Evolutionary conservation across 2,888 invertebrate genomes (phyloP), one percentile per base, ranked within the genome.

Genomic region (Dynastes hyllus): DNA sequence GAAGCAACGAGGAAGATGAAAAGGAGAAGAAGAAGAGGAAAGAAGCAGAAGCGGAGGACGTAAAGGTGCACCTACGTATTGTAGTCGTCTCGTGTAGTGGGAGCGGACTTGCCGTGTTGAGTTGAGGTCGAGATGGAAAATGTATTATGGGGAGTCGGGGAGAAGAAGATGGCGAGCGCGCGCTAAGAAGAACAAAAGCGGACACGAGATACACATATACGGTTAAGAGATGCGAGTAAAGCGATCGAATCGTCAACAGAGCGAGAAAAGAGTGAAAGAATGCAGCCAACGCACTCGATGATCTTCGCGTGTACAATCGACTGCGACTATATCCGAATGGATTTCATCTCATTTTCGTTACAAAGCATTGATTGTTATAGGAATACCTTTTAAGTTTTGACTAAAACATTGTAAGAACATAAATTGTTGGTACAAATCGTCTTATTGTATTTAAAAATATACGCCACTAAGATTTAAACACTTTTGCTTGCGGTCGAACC

Each of bases 71-170:
- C 32, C 32, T 37, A 37, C 32, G 32, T 37, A 37, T 37, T 37
- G 32, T 37, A 32, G 32, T 89, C 89, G 89, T 89, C 89, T 88
- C 89, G 89, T 89, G 63, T 9, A 63, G 63, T 63, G 63, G 63
- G 63, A 63, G 63, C 90, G 91, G 90, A 90, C 90, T 90, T 90
- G 88, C 32, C 32, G 88, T 16, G 55, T 22, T 58, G 89, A 89
- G 80, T 76, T 81, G 87, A 88, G 63, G 11, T 29, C 29, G 89
- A 91, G 89, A 89, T 90, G 90, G 91, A 91, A 90, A 80, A 78
- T 45, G 9, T 11, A 45, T 45, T 45, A 5, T 37, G 45, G 45
- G 2, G 45, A 50, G 22, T 58, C 3, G 32, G 78, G 77, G n/a
- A 22, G 55, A 58, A 8, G 6, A 22, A 58, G 55, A 58, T 22